These are phyloP conservation scores for Morpho deidamia DNA, from an alignment of 2,888 invertebrate genomes.

Conservation along the genomic window DNA sequence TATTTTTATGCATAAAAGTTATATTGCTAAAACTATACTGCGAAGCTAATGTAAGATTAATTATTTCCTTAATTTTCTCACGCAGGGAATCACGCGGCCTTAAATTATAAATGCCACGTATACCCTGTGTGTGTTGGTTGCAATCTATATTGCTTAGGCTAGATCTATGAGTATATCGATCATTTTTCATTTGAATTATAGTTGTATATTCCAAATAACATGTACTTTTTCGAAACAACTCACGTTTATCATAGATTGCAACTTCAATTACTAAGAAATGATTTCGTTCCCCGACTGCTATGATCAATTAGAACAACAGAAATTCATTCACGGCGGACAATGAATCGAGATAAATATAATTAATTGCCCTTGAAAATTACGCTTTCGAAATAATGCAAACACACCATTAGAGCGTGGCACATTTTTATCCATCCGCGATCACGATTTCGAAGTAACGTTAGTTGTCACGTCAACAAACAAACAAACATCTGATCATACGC, in stretches of 20 bases:
- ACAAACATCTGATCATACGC: constrained; percentile 47
- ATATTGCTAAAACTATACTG: too few species aligned
- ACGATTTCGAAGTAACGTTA: constrained; percentile 36
- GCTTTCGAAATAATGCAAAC: constrained; percentile 15
- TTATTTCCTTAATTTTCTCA: too few species aligned
- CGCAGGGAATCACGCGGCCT: too few species aligned
- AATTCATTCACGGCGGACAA: constrained; percentile 4
- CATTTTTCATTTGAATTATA: too few species aligned
- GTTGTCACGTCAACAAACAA: constrained; percentile 51
- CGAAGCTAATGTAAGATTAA: too few species aligned
- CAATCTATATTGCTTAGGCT: too few species aligned
- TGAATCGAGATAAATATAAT: constrained; percentile 4
- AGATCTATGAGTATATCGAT: too few species aligned
- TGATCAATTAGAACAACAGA: constrained; percentile 10
- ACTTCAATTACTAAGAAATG: background rate
- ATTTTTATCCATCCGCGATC: constrained; percentile 16
- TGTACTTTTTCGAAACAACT: background rate
- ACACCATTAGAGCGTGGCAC: constrained; percentile 20
- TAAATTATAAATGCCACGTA: too few species aligned
- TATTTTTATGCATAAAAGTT: too few species aligned
- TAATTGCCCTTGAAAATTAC: constrained; percentile 7
- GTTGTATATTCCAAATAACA: background rate
- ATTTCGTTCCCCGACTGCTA: constrained; percentile 1
- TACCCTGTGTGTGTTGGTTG: too few species aligned
- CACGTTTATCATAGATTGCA: background rate